Evolutionary conservation across 2,888 invertebrate genomes (phyloP).

Genomic region (Diarsia brunnea): DNA sequence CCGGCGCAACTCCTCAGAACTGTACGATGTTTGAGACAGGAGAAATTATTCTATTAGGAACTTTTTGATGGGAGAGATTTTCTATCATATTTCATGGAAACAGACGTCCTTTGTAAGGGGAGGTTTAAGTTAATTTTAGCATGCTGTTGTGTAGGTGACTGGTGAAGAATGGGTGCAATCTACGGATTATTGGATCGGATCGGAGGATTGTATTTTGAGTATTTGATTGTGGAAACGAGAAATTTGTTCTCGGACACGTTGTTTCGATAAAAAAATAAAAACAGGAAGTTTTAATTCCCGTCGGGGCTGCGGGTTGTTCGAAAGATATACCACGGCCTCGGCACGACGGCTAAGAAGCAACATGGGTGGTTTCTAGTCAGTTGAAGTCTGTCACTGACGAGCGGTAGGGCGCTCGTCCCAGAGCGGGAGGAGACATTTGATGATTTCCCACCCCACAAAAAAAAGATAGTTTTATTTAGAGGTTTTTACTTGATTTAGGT

Average conservation of each 20-base stretch:
- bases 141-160: not conserved
- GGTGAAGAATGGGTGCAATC: slow-evolving; percentile 6
- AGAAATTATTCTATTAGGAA: slow-evolving; percentile 74
- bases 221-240: slow-evolving; percentile 9
- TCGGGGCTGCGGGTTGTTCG: too few species aligned
- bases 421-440: too few species aligned
- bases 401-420: too few species aligned
- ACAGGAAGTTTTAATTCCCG: too few species aligned
- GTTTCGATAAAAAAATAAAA: slow-evolving; percentile 4
- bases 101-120: slow-evolving; percentile 51
- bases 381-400: too few species aligned
- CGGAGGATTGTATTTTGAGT: not conserved
- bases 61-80: slow-evolving; percentile 70
- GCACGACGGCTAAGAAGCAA: too few species aligned
- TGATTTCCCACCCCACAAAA: too few species aligned
- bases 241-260: not conserved
- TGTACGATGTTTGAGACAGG: slow-evolving; percentile 73
- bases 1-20: slow-evolving; percentile 69
- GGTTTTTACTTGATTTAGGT: not conserved
- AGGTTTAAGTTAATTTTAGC: slow-evolving; percentile 37
- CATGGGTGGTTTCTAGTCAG: too few species aligned
- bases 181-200: too few species aligned
- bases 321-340: too few species aligned
- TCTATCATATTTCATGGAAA: slow-evolving; percentile 65
- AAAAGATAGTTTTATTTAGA: not conserved